Base-by-base conservation (phyloP, 2,888 invertebrate species). In the Hypsopygia costalis region DNA sequence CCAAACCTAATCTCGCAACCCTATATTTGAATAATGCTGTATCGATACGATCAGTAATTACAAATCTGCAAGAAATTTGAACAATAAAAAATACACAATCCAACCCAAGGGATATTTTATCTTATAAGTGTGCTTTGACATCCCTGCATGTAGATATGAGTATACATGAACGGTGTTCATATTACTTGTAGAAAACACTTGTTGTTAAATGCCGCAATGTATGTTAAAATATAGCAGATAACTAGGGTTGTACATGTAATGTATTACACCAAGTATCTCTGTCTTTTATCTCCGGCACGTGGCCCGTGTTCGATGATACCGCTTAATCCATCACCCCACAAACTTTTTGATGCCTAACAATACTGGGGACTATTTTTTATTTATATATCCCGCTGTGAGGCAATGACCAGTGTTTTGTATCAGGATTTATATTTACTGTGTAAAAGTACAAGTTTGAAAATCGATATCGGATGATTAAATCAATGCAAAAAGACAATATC, bases 301-400 rank as follows among this genome's bases (percentile, higher is more conserved):
- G 85, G 54, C 76, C 33, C n/a, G n/a, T 44, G 52, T 42, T 57
- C 62, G 58, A 63, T 67, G 78, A 81, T 79, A 79, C 66, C 48
- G 66, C 57, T 64, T 77, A 80, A 81, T 83, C 81, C 75, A 75
- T 81, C 81, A 77, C 77, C 79, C 81, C 58, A 61, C 55, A 49
- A 72, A 75, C 75, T 79, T 80, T 82, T 82, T 83, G 81, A 82
- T 74, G 75, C 76, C 16, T 51, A 62, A 62, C 62, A 73, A 31
- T 70, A 69, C 68, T 68, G 53, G 39, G 42, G 40, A 11, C 44
- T 38, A 39, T 49, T 49, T 46, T 33, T 38, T 46, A n/a, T n/a
- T n/a, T n/a, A n/a, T 49, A 29, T 37, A 9, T 40, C 40, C 38
- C 39, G 37, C 41, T 46, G 45, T 20, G 46, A 39, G 32, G 36